Percentiles rank a stretch among this genome's conserved stretches.
These are phyloP conservation scores for Patiria pectinifera DNA, from an alignment of 53 echinoderm and acorn worm genomes.

Conservation along the genomic window DNA sequence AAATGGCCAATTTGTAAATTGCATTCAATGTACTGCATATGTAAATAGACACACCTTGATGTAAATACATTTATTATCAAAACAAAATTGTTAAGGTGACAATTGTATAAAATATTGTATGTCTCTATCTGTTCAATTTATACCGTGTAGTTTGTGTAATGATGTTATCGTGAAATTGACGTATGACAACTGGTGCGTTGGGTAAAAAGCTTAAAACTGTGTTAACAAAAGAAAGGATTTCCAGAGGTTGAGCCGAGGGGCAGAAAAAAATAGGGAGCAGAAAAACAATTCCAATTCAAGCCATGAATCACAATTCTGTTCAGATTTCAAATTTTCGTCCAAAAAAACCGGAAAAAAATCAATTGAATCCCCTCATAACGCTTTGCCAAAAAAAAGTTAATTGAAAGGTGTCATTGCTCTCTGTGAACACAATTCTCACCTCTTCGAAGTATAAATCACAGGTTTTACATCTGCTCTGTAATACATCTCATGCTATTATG, in stretches of 20 bases:
- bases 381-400: too few species aligned
- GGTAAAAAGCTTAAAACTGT: background rate
- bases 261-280: background rate
- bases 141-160: conserved; percentile 21
- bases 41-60: conserved; percentile 66
- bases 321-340: too few species aligned
- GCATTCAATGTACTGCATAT: conserved; percentile 14
- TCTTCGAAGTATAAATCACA: too few species aligned
- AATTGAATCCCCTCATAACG: too few species aligned
- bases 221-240: background rate
- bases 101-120: conserved; percentile 44
- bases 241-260: background rate
- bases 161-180: background rate
- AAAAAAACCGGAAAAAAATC: too few species aligned
- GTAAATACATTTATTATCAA: conserved; percentile 60
- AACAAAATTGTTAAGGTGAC: conserved; percentile 43
- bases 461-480: too few species aligned
- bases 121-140: conserved; percentile 7
- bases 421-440: too few species aligned
- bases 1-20: background rate
- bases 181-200: background rate
- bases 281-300: too few species aligned
- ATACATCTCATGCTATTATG: too few species aligned
- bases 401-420: too few species aligned
- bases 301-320: too few species aligned